Evolutionary conservation across 2,113 vertebrate genomes (phyloP).

Genomic region (Desmodus rotundus): DNA sequence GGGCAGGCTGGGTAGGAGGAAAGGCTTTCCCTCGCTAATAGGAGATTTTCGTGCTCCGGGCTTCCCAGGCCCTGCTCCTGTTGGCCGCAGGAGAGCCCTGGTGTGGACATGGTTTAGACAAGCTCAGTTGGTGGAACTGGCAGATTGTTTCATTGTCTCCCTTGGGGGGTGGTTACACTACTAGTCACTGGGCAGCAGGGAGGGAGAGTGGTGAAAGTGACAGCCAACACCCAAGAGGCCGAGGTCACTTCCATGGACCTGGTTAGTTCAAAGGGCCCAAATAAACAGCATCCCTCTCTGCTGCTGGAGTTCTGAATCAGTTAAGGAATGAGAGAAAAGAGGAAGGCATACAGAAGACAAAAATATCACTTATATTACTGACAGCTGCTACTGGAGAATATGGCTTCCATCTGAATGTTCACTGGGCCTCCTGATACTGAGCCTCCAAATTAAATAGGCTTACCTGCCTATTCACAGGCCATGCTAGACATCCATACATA

Average conservation of each 20-base stretch:
- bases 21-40: background rate
- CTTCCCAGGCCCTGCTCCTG: background rate
- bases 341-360: background rate
- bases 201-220: background rate
- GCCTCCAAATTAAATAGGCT: background rate
- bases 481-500: background rate
- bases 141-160: background rate
- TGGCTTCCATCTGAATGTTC: background rate
- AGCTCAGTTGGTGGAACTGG: background rate
- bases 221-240: background rate
- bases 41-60: background rate
- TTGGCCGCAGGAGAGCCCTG: background rate
- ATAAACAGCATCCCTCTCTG: background rate
- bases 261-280: too few relatives aligned
- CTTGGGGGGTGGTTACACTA: fast-evolving
- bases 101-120: background rate
- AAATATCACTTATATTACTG: background rate
- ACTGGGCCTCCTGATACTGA: background rate
- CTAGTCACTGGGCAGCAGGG: background rate
- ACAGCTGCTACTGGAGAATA: background rate
- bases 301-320: background rate
- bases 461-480: background rate
- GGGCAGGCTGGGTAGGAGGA: fast-evolving
- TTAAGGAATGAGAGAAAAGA: background rate
- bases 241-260: background rate